These are phyloP conservation scores for Oithona nana DNA, from an alignment of 2,888 invertebrate species.

Conservation along the genomic window DNA sequence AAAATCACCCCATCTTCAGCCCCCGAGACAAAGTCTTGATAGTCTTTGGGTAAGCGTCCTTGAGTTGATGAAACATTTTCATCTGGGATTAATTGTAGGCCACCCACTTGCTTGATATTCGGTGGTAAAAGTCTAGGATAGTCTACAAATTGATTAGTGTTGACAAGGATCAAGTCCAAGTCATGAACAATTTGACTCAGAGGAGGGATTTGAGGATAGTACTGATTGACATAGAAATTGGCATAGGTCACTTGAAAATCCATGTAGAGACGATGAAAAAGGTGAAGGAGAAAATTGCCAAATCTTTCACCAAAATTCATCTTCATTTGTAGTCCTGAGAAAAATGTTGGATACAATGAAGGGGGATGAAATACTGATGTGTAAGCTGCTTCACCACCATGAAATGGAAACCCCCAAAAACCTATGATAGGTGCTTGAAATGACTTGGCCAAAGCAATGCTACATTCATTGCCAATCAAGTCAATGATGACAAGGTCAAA, in stretches of 20 bases:
- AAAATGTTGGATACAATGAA: conserved; percentile 23
- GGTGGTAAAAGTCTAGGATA: conserved; percentile 27
- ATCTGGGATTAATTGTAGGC: conserved; percentile 29
- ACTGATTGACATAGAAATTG: conserved; percentile 22
- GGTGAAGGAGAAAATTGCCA: conserved; percentile 23
- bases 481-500: conserved; percentile 15
- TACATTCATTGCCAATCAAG: conserved; percentile 24
- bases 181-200: conserved; percentile 23
- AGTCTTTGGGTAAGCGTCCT: too few species aligned
- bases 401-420: conserved; percentile 26
- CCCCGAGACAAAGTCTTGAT: conserved; percentile 24
- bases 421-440: conserved; percentile 24
- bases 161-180: conserved; percentile 25
- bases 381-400: conserved; percentile 24
- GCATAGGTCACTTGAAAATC: conserved; percentile 23
- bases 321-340: conserved; percentile 22
- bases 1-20: conserved; percentile 26
- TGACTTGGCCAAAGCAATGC: conserved; percentile 23
- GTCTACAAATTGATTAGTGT: conserved; percentile 29
- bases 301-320: conserved; percentile 24
- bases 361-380: conserved; percentile 24
- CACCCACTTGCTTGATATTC: conserved; percentile 29
- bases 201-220: conserved; percentile 23
- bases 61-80: too few species aligned
- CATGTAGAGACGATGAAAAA: conserved; percentile 23